A percentile compares a stretch with the other conserved stretches of the same genome.
These are phyloP conservation scores for Torymus aiolomorphi DNA, from an alignment of 2,888 invertebrate genomes.

Conservation along the genomic window DNA sequence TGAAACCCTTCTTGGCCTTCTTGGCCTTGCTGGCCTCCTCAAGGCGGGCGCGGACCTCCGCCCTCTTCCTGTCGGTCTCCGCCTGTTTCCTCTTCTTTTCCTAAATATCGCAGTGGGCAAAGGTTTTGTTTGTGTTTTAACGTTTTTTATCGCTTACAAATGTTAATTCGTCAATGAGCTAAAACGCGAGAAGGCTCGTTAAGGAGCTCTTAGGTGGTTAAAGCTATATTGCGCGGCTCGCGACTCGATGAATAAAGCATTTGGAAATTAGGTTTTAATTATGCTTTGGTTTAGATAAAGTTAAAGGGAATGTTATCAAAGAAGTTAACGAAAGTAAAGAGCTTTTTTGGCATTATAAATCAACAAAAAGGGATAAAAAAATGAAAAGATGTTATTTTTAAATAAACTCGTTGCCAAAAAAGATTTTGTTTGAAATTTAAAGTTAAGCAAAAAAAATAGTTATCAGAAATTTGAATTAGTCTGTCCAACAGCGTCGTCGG, in stretches of 20 bases:
- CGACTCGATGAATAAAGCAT: too few relatives aligned
- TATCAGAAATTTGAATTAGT: background rate
- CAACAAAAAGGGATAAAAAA: too few relatives aligned
- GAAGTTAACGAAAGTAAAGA: too few relatives aligned
- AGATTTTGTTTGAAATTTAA: background rate
- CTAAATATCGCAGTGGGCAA: constrained; percentile 77
- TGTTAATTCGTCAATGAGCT: too few relatives aligned
- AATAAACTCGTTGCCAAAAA: background rate
- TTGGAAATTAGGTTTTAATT: too few relatives aligned
- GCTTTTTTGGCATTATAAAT: too few relatives aligned
- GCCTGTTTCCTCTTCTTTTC: constrained; percentile 98
- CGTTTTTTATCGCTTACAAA: constrained; percentile 26
- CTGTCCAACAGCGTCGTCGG: constrained; percentile 41
- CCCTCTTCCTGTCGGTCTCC: constrained; percentile 98
- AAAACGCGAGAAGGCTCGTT: too few relatives aligned
- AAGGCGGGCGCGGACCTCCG: constrained; percentile 98
- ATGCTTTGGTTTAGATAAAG: too few relatives aligned
- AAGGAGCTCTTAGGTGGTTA: too few relatives aligned
- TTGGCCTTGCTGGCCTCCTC: constrained; percentile 99
- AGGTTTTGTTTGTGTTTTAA: background rate
- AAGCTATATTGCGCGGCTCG: too few relatives aligned
- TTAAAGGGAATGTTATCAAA: too few relatives aligned
- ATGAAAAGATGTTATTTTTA: too few relatives aligned
- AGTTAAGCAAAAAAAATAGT: constrained; percentile 3
- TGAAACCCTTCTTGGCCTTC: constrained; percentile 99